Evolutionary conservation across 2,888 invertebrate species (phyloP), one percentile per base, ranked within the genome.

Genomic region (Coleophora flavipennella): DNA sequence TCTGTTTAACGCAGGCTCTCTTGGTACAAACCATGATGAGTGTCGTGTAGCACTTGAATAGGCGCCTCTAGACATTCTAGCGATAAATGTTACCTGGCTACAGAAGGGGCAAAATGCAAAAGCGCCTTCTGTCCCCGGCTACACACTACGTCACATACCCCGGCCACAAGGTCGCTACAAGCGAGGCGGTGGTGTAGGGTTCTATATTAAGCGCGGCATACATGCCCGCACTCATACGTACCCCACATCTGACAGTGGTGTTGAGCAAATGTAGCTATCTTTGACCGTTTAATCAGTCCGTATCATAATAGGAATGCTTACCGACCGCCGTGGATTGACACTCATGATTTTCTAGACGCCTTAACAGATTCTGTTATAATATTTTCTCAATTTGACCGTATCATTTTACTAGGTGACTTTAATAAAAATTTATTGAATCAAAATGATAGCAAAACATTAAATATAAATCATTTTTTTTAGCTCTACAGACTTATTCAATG

Each of bases 381-480:
- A n/a, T n/a, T 29, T 3, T 3, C 29, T 3, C n/a, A n/a, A n/a
- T 29, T 9, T 29, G 29, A 36, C 20, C 13, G 31, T 8, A 31
- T 36, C 12, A 36, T 36, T 8, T 11, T 36, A 13, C 6, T 36
- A 11, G 36, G 36, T 9, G 37, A 31, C 26, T 37, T 37, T 25
- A 32, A 32, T 8, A 37, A 25, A 20, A 26, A 31, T 9, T 25
- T 26, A 3, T 28, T 32, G 3, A 34, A 20, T 10, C 4, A 2
- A 2, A 20, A 14, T 3, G 7, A 34, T 8, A 8, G 12, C 20
- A 34, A 34, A 14, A n/a, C 13, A 14, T n/a, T 10, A 9, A 12
- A 34, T 14, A 3, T 34, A 9, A 10, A 29, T 29, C 10, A 29
- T 6, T n/a, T 29, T 29, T 9, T 29, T 6, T 6, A 29, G 3